phyloP scores from a whole-genome alignment of 2,797 vertebrate species.

The Pantherophis vulpinus region DNA sequence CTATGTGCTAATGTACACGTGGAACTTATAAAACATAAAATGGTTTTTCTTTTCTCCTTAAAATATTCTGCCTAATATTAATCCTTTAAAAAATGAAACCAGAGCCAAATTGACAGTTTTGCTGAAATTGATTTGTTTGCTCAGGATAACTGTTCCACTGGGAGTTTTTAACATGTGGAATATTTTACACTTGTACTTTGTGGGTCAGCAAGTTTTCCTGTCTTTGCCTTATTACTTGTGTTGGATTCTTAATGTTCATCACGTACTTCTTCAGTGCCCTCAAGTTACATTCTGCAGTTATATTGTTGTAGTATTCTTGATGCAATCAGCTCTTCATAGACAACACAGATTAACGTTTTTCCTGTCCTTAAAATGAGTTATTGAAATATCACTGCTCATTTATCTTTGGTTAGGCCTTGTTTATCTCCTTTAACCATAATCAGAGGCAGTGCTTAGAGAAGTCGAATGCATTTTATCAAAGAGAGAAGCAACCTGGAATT shows the following conservation, averaged over 20 bases:
- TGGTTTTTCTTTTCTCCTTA: background rate
- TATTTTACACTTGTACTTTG: conserved; percentile 52
- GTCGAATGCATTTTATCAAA: background rate
- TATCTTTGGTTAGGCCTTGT: background rate
- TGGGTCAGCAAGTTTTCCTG: conserved; percentile 49
- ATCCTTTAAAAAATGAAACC: conserved; percentile 48
- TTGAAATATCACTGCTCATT: background rate
- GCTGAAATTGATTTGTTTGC: conserved; percentile 60
- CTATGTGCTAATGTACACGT: no score
- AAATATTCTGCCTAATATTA: conserved; percentile 42
- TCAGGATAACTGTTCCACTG: conserved; percentile 56
- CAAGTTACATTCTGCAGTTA: conserved; percentile 25
- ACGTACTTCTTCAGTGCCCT: conserved; percentile 40
- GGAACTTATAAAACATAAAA: background rate
- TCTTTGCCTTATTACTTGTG: conserved; percentile 50
- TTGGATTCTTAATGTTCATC: conserved; percentile 52
- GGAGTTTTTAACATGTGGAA: conserved; percentile 42
- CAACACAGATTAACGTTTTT: background rate
- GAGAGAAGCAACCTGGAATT: no score
- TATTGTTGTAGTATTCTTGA: conserved; percentile 12
- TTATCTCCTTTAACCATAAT: background rate
- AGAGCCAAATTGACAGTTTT: conserved; percentile 56
- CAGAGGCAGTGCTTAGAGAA: background rate
- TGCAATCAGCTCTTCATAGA: conserved; percentile 22
- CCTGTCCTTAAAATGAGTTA: background rate